These are phyloP conservation scores for Stigmatopora argus DNA, from an alignment of 2,113 vertebrate genomes.

Conservation along the genomic window DNA sequence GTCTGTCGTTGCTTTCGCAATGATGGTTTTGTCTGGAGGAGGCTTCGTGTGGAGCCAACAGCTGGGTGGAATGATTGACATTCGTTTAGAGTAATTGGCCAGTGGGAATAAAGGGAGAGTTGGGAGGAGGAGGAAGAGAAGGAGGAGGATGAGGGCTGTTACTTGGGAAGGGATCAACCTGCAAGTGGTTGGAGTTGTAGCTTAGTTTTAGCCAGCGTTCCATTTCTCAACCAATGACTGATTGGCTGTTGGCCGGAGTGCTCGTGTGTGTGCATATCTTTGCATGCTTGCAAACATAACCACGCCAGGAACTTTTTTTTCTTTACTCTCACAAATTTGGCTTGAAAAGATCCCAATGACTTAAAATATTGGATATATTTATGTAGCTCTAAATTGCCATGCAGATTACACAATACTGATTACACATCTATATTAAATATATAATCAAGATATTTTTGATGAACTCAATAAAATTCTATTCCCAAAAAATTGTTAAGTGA, in stretches of 20 bases:
- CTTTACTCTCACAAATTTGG: too few species aligned
- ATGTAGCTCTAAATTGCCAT: too few species aligned
- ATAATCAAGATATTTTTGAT: too few species aligned
- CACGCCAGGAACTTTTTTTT: not conserved
- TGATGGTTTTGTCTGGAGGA: slow-evolving; percentile 60
- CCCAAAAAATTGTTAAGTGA: too few species aligned
- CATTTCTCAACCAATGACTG: slow-evolving; percentile 35
- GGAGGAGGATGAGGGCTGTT: slow-evolving; percentile 3
- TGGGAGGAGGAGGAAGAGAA: slow-evolving; percentile 13
- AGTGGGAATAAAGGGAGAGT: slow-evolving; percentile 55
- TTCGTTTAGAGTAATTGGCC: slow-evolving; percentile 68
- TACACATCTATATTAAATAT: too few species aligned
- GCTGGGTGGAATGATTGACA: slow-evolving; percentile 71
- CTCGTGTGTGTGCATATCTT: not conserved
- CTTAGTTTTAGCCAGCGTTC: slow-evolving; percentile 41
- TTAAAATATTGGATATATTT: too few species aligned
- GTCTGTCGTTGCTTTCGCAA: slow-evolving; percentile 56
- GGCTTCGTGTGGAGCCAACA: slow-evolving; percentile 71
- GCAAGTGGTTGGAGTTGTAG: slow-evolving; percentile 57
- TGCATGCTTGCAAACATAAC: not conserved
- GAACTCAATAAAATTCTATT: too few species aligned
- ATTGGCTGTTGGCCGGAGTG: slow-evolving; percentile 58
- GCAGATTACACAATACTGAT: too few species aligned
- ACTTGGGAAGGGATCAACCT: slow-evolving; percentile 50
- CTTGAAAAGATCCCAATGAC: too few species aligned